These are phyloP conservation scores for Catharus ustulatus DNA, from an alignment of 2,797 vertebrate genomes.

Conservation along the genomic window DNA sequence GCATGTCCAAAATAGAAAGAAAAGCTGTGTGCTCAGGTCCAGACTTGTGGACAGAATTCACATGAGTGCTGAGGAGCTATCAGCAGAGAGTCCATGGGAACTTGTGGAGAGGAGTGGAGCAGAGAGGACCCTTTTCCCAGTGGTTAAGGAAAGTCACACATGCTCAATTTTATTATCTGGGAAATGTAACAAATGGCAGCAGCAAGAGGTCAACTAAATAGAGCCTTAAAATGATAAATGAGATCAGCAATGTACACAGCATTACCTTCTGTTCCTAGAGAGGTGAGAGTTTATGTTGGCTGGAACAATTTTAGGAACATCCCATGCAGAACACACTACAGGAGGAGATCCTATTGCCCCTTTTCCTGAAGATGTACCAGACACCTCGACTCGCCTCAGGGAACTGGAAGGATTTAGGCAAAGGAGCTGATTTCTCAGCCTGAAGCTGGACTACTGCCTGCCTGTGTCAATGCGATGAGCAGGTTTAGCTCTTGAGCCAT, in stretches of 20 bases:
- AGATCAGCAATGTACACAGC: not conserved
- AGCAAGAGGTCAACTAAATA: not conserved
- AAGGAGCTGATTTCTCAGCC: not conserved
- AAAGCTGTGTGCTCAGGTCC: not conserved
- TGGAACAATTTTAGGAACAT: not conserved
- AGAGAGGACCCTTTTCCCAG: not conserved
- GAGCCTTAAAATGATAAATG: not conserved
- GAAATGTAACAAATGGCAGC: not conserved
- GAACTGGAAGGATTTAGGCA: accelerated
- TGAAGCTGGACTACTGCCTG: not conserved
- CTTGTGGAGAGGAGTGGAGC: not conserved
- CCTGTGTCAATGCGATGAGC: not conserved
- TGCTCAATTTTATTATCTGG: not conserved
- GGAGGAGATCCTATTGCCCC: not conserved
- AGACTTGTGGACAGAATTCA: not conserved
- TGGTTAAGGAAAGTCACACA: not conserved
- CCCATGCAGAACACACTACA: not conserved
- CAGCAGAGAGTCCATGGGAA: not conserved
- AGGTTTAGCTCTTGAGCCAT: not conserved
- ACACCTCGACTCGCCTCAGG: not conserved
- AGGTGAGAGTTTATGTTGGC: not conserved
- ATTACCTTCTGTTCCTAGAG: not conserved
- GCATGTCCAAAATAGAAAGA: not conserved
- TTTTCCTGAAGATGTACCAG: not conserved
- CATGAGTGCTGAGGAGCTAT: not conserved